Conservation (phyloP, 1,140 invertebrate species). For the Drosophila sechellia region DNA sequence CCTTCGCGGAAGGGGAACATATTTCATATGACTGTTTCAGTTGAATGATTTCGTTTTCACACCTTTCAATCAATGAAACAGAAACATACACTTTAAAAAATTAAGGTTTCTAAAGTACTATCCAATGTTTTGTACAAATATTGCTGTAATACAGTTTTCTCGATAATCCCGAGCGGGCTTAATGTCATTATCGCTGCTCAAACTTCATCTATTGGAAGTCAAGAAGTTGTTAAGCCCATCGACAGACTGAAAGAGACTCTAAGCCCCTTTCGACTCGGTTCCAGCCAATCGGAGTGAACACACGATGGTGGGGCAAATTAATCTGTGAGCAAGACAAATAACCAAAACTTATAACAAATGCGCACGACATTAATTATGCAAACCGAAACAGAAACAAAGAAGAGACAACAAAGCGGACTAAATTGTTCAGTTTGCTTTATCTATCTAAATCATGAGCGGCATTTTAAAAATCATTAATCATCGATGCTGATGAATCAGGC, state of each 20-base stretch:
- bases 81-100: neutral
- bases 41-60: slow-evolving; percentile 51
- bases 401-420: slow-evolving; percentile 42
- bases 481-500: slow-evolving; percentile 53
- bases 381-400: slow-evolving; percentile 37
- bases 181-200: slow-evolving; percentile 36
- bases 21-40: slow-evolving; percentile 34
- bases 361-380: slow-evolving; percentile 70
- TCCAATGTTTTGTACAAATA: slow-evolving; percentile 3
- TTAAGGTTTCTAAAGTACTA: no score
- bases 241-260: slow-evolving; percentile 24
- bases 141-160: neutral
- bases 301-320: slow-evolving; percentile 28
- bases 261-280: slow-evolving; percentile 27
- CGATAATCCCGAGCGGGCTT: slow-evolving; percentile 24
- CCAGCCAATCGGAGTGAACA: slow-evolving; percentile 17
- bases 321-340: slow-evolving; percentile 45
- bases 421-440: slow-evolving; percentile 61
- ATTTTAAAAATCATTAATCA: slow-evolving; percentile 78
- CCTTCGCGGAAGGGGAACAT: slow-evolving; percentile 14
- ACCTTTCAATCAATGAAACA: slow-evolving; percentile 40
- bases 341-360: slow-evolving; percentile 59
- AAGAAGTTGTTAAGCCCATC: slow-evolving; percentile 37
- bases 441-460: slow-evolving; percentile 51
- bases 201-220: slow-evolving; percentile 27